Evolutionary conservation across 1,140 invertebrate genomes (phyloP), one percentile per base, ranked within the genome.

Genomic region (Drosophila arizonae): DNA sequence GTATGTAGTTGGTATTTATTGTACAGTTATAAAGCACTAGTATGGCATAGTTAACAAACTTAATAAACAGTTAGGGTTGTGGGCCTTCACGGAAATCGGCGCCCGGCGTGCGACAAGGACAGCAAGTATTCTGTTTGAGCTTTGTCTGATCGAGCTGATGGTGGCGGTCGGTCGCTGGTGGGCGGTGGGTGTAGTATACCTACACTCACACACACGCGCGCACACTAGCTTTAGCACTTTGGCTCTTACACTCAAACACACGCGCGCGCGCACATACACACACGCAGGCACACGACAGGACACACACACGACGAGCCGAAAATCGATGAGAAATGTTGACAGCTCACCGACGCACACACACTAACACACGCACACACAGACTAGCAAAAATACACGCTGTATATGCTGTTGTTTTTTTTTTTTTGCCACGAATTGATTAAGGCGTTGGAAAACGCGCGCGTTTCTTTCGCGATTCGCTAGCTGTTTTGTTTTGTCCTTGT

Each of bases 1-100:
- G 50, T 33, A 24, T 63, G 21, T 76, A 39, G 39, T 61, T 65
- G 28, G 73, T 81, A 63, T 76, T 76, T 72, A 87, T 78, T 81
- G 81, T 86, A 86, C 82, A 87, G 84, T 82, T 87, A 88, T 86
- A 86, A 86, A 87, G 82, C 82, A 87, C 82, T 87, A 87, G 78
- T 79, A 87, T 87, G 84, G 84, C 79, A 77, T 82, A 73, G 72
- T 80, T 75, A 58, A 71, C 55, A 75, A 70, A 75, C 58, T 75
- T 75, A 75, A 75, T 71, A 75, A 75, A 71, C 67, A 70, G 58
- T 73, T 64, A 55, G 21, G 13, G 46, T 9, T 21, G 46, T 6
- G 43, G 43, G 52, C 66, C 39, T 55, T 43, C 51, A 3, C 21
- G 21, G 21, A 24, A 24, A 24, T 24, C 21, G 17, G 39, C 50